Base-by-base conservation (phyloP, 2,797 vertebrate species). In the Lagodon rhomboides region DNA sequence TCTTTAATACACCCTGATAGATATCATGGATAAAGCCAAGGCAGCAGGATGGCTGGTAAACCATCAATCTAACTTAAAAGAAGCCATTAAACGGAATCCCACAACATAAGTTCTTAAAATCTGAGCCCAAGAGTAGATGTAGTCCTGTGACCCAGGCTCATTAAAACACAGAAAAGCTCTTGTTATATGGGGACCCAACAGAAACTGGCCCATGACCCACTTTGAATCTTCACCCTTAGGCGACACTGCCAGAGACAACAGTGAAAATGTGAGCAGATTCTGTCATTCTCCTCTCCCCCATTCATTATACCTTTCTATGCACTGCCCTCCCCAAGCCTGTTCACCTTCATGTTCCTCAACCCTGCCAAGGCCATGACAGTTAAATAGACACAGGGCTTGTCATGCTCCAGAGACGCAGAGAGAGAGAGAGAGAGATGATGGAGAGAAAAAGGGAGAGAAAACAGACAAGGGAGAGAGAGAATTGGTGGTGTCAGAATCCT, bases 171-270 rank as follows among this genome's bases (percentile, higher is more conserved):
- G 56, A 61, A 41, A 16, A 60, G 43, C 60, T 65, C 54, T 68
- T 72, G 74, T 79, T 78, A 80, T 77, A 75, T 63, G 56, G 55
- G 47, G 53, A 85, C 66, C 72, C 59, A 65, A 55, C 50, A 86
- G 56, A 87, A 83, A 68, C 73, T 68, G 67, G 75, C 75, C 78
- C 73, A 74, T 72, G 80, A 87, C 72, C 78, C 73, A 85, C 61
- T 89, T 85, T 84, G 51, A 85, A 86, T 84, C 25, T 63, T 75
- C 66, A 68, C 62, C 89, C 75, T 69, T 11, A 79, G 60, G 85
- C 79, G 71, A 54, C 46, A 53, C 46, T 76, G 68, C 60, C 60
- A 82, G 43, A 75, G 43, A 77, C 13, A 13, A 55, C 43, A 1
- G 54, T 58, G 61, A 71, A 82, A 82, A 75, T 56, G 15, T 65